A percentile compares a stretch with the other conserved stretches of the same genome.
Conservation (phyloP, 2,113 vertebrate species). For the Heterotis niloticus region DNA sequence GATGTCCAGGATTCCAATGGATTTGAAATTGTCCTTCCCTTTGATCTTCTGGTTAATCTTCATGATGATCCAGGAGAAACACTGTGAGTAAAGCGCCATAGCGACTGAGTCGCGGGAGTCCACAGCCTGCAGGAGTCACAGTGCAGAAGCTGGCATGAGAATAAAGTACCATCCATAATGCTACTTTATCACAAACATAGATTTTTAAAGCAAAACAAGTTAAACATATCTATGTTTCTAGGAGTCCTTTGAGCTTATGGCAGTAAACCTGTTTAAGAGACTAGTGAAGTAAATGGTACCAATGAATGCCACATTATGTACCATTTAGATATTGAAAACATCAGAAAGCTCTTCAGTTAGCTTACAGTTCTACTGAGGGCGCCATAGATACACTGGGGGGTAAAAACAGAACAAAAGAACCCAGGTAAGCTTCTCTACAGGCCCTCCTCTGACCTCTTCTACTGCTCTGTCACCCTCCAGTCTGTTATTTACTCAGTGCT, state of each 20-base stretch:
- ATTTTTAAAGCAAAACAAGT: neutral
- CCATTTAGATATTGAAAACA: neutral
- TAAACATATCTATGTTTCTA: neutral
- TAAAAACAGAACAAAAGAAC: neutral
- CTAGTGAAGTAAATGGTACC: neutral
- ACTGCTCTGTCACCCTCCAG: neutral
- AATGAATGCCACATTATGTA: neutral
- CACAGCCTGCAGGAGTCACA: slow-evolving; percentile 68
- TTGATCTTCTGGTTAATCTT: slow-evolving; percentile 85
- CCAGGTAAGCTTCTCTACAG: neutral
- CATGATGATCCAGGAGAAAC: slow-evolving; percentile 88
- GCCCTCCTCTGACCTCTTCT: neutral
- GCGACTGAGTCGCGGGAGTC: slow-evolving; percentile 85
- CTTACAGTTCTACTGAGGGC: too few relatives aligned
- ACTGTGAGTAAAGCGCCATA: slow-evolving; percentile 88
- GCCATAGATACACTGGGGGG: neutral
- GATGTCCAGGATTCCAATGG: slow-evolving; percentile 91
- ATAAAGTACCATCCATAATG: neutral
- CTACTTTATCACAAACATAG: neutral
- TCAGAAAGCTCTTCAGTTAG: neutral
- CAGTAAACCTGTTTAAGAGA: too few relatives aligned
- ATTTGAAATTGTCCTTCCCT: slow-evolving; percentile 89
- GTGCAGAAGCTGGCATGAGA: neutral
- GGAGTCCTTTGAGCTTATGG: too few relatives aligned
- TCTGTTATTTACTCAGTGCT: slow-evolving; percentile 2